Evolutionary conservation across 2,888 invertebrate species (phyloP).

Genomic region (Balanococcus diminutus): DNA sequence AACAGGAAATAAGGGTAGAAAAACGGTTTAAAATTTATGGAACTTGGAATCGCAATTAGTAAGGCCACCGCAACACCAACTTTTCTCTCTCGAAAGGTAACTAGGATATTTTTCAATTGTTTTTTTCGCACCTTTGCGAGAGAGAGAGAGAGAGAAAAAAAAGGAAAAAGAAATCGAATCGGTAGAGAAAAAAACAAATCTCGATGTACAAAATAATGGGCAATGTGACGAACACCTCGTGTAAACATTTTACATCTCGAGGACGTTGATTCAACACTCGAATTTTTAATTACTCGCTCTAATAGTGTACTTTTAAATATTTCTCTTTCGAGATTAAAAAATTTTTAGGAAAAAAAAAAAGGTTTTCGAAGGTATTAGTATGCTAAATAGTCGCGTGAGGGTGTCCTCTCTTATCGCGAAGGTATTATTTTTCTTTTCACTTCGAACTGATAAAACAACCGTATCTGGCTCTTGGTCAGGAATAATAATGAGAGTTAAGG

Average conservation of each 20-base stretch:
- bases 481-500: slow-evolving; percentile 49
- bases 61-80: background rate
- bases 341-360: slow-evolving; percentile 10
- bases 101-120: background rate
- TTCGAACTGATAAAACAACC: slow-evolving; percentile 40
- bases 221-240: background rate
- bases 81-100: background rate
- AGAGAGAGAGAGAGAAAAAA: background rate
- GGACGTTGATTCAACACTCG: slow-evolving; percentile 27
- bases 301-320: slow-evolving; percentile 23
- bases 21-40: slow-evolving; percentile 30
- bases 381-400: slow-evolving; percentile 48
- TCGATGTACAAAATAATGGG: background rate
- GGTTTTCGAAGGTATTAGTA: slow-evolving; percentile 49
- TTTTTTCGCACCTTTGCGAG: background rate
- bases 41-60: slow-evolving; percentile 36
- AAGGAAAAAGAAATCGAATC: background rate
- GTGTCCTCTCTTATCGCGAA: slow-evolving; percentile 49
- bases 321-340: slow-evolving; percentile 48
- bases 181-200: background rate
- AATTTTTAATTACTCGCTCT: slow-evolving; percentile 41
- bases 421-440: slow-evolving; percentile 53
- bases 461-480: slow-evolving; percentile 52
- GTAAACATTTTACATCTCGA: slow-evolving; percentile 20
- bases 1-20: slow-evolving; percentile 33